Evolutionary conservation across 2,888 invertebrate species (phyloP), one percentile per base, ranked within the genome.

Genomic region (Ophonus ardosiacus): DNA sequence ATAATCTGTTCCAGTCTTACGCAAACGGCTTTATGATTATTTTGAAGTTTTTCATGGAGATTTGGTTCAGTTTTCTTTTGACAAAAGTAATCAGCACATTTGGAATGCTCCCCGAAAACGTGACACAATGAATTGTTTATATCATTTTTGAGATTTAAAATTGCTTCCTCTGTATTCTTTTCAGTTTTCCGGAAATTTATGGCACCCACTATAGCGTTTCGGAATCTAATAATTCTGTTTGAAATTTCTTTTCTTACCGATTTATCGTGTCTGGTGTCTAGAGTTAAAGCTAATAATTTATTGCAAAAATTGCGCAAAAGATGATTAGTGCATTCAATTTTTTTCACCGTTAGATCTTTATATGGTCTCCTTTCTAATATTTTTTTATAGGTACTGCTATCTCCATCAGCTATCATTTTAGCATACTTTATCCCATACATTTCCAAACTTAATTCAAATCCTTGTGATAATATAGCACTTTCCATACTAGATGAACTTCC

Each of bases 91-190:
- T 43, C 15, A 10, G 71, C 43, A 84, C 87, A 87, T 1, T 81
- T 61, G 0, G 17, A 13, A 18, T 86, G 87, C 24, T 86, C 76
- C 8, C 86, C 87, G 38, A 87, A 87, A 59, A 87, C 81, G 61
- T 86, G 71, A 40, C 40, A 40, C 0, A 40, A 15, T 7, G 57
- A 59, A 76, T 87, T 86, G 6, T 78, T 17, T 40, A 87, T 86
- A 79, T 86, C 86, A 57, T 57, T 57, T 57, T 57, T 57, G 5
- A 57, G 13, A 15, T 57, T 57, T 10, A n/a, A n/a, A 4, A 57
- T 57, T 57, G 57, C 57, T 4, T 57, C 4, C 57, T 57, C 57
- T 57, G 4, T 7, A 4, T 7, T 57, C 3, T 57, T 15, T 57
- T 57, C 57, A n/a, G 57, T 7, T 57, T 57, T 57, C 4, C 57